Evolutionary conservation across 1,140 invertebrate genomes (phyloP), one percentile per base, ranked within the genome.

Genomic region (Diploscapter pachys): DNA sequence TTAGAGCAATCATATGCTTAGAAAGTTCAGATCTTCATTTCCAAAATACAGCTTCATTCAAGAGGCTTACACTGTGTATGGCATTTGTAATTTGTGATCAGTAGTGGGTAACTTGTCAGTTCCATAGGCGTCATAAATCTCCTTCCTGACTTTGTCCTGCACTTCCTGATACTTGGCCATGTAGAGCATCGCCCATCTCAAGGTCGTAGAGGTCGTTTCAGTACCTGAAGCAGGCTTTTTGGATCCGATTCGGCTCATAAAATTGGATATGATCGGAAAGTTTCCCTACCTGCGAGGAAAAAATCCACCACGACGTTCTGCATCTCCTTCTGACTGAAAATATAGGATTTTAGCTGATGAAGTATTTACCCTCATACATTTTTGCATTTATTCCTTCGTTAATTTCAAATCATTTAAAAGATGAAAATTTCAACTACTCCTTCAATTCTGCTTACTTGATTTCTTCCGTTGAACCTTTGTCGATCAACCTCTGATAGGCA

Each of bases 121-220:
- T 71, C 74, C 71, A 0, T 64, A 62, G 54, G 57, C 62, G 11
- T 54, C 52, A 4, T 64, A 54, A 3, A 72, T 63, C 57, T 72
- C 62, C 51, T 64, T 54, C 3, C 71, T 62, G 4, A 64, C 61
- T 54, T 54, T 72, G 31, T 72, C 71, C 61, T 72, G 65, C 48
- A 75, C 55, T 54, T 61, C 56, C 2, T 56, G 73, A 68, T 75
- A 63, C 49, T 75, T 70, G 56, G 63, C 63, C 73, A 75, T 61
- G 59, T 62, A 75, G 2, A 67, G 53, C 57, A 75, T 0, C 9
- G 70, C 50, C 73, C 73, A 75, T 51, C 59, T 51, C 8, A 75
- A 52, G 6, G 65, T 73, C 4, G 55, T 75, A 0, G 65, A 61
- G 48, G 73, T 75, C 4, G 73, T 75, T 63, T 75, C 73, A 62